These are phyloP conservation scores for Synanthedon andrenaeformis DNA, from an alignment of 2,888 invertebrate species.

Conservation along the genomic window DNA sequence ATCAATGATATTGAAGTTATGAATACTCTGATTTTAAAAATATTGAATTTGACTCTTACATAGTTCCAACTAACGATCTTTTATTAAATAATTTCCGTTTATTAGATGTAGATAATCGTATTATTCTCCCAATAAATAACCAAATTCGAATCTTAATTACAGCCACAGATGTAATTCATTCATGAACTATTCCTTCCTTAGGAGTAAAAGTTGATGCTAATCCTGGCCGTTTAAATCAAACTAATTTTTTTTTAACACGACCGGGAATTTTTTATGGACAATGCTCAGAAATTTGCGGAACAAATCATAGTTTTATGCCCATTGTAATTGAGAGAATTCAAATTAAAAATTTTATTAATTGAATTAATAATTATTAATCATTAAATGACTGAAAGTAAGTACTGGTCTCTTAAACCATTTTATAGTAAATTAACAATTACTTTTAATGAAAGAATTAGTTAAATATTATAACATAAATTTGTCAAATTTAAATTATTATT, in stretches of 20 bases:
- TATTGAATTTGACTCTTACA: conserved; percentile 74
- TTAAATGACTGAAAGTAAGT: conserved; percentile 78
- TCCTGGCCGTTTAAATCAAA: conserved; percentile 76
- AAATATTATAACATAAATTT: conserved; percentile 64
- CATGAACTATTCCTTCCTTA: conserved; percentile 73
- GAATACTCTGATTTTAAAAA: conserved; percentile 74
- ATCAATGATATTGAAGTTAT: conserved; percentile 77
- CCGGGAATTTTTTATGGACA: conserved; percentile 78
- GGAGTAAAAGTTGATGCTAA: conserved; percentile 76
- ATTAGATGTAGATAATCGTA: conserved; percentile 75
- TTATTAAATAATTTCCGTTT: conserved; percentile 59
- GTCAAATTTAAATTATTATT: conserved; percentile 76
- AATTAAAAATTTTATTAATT: conserved; percentile 68
- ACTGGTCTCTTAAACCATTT: conserved; percentile 77
- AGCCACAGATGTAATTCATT: conserved; percentile 75
- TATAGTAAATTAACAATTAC: conserved; percentile 73
- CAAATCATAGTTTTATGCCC: conserved; percentile 84
- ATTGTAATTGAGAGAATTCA: conserved; percentile 74
- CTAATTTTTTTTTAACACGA: conserved; percentile 70
- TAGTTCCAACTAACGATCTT: conserved; percentile 54
- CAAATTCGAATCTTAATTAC: conserved; percentile 74
- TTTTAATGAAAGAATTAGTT: conserved; percentile 75
- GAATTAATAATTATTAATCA: conserved; percentile 67
- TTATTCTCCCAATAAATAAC: conserved; percentile 69
- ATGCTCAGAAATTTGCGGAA: conserved; percentile 86